Evolutionary conservation across 2,888 invertebrate genomes (phyloP).

Genomic region (Salticus scenicus): DNA sequence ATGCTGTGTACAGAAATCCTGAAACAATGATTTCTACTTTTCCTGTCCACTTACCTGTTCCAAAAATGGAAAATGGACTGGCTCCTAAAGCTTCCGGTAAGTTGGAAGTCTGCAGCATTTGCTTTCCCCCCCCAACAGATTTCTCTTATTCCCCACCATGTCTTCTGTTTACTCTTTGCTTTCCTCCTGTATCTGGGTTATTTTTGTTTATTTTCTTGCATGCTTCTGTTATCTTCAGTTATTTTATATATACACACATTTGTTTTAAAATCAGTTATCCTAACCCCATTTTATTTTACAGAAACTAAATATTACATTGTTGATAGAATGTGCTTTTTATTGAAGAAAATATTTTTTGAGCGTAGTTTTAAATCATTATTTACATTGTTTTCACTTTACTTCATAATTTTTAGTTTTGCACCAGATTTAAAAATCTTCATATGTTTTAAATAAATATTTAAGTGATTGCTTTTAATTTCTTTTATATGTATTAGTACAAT

Average conservation of each 20-base stretch:
- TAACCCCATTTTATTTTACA: too few species aligned
- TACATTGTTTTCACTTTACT: too few species aligned
- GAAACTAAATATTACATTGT: too few species aligned
- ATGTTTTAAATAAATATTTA: too few species aligned
- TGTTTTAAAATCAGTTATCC: too few species aligned
- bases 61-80: conserved; percentile 73
- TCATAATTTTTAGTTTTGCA: too few species aligned
- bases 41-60: conserved; percentile 63
- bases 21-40: conserved; percentile 53
- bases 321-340: too few species aligned
- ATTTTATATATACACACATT: background rate
- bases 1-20: conserved; percentile 64
- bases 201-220: background rate
- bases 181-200: background rate
- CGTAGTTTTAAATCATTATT: too few species aligned
- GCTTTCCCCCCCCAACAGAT: conserved; percentile 16
- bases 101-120: conserved; percentile 56
- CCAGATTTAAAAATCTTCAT: too few species aligned
- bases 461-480: too few species aligned
- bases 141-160: background rate
- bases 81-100: conserved; percentile 75
- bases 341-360: too few species aligned
- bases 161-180: background rate
- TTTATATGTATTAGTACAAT: too few species aligned
- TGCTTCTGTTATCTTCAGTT: background rate